Conservation (phyloP, 2,888 invertebrate species). For the Latrodectus elegans region DNA sequence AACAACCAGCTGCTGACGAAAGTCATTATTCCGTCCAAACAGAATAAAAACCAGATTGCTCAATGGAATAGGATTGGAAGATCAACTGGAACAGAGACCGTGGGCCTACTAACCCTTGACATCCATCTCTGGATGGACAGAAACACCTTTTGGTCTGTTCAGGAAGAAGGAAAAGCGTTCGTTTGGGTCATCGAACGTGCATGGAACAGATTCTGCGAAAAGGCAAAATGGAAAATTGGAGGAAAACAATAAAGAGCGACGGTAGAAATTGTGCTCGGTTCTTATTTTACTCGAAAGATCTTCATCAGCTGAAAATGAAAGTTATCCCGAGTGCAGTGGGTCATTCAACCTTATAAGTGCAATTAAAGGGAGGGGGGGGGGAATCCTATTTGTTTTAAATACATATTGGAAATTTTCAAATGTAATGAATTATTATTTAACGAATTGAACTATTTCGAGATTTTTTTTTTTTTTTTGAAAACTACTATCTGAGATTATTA, state of each 20-base stretch:
- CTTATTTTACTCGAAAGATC: neutral
- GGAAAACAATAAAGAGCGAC: neutral
- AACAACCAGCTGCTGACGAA: neutral
- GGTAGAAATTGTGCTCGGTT: neutral
- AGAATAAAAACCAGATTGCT: slow-evolving; percentile 16
- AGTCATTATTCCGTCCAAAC: neutral
- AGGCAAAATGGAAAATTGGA: neutral
- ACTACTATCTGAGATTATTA: too few species aligned
- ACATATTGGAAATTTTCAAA: too few species aligned
- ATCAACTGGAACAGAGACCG: slow-evolving; percentile 24
- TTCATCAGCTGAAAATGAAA: slow-evolving; percentile 11
- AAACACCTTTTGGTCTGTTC: slow-evolving; percentile 23
- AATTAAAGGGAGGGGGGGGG: too few species aligned
- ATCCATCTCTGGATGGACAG: neutral
- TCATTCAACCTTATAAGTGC: slow-evolving; percentile 10
- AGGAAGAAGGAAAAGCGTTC: slow-evolving; percentile 42
- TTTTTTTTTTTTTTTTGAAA: too few species aligned
- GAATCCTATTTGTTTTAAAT: too few species aligned
- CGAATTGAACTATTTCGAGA: too few species aligned
- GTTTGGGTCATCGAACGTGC: slow-evolving; percentile 38
- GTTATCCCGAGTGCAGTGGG: slow-evolving; percentile 12
- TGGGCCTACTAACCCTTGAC: slow-evolving; percentile 57
- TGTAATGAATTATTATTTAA: too few species aligned
- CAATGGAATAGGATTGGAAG: slow-evolving; percentile 21
- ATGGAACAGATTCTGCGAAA: slow-evolving; percentile 11